Percentiles rank a stretch among this genome's conserved stretches.
phyloP scores from a whole-genome alignment of 2,113 vertebrate genomes.

The Octodon degus region DNA sequence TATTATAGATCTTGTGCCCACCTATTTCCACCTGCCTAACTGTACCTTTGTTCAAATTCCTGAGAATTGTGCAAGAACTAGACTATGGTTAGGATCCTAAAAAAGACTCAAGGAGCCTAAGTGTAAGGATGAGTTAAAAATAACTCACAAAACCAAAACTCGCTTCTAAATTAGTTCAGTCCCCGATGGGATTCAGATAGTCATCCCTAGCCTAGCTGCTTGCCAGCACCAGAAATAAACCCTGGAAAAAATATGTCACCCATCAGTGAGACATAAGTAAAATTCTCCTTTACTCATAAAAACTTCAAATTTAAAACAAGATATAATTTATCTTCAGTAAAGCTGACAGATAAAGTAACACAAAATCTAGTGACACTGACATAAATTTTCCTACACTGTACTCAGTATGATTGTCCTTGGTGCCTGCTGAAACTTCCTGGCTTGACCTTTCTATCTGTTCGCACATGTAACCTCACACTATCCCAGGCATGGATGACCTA shows the following conservation, averaged over 20 bases:
- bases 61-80: background rate
- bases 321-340: background rate
- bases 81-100: background rate
- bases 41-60: background rate
- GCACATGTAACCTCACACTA: background rate
- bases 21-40: background rate
- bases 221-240: background rate
- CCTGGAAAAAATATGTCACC: background rate
- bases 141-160: background rate
- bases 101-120: background rate
- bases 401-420: background rate
- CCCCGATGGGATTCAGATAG: background rate
- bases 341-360: background rate
- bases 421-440: background rate
- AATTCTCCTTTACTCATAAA: background rate
- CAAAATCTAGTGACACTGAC: background rate
- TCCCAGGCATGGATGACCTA: too few species aligned
- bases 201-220: background rate
- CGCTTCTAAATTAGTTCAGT: background rate
- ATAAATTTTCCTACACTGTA: background rate
- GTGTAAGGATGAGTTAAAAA: background rate
- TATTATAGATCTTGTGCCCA: background rate
- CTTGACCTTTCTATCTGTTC: background rate
- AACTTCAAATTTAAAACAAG: constrained; percentile 7
- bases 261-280: background rate